A percentile compares a stretch with the other conserved stretches of the same genome.
Evolutionary conservation across 37 sponge, comb jelly and placozoan genomes (phyloP).

Genomic region (Mnemiopsis leidyi): DNA sequence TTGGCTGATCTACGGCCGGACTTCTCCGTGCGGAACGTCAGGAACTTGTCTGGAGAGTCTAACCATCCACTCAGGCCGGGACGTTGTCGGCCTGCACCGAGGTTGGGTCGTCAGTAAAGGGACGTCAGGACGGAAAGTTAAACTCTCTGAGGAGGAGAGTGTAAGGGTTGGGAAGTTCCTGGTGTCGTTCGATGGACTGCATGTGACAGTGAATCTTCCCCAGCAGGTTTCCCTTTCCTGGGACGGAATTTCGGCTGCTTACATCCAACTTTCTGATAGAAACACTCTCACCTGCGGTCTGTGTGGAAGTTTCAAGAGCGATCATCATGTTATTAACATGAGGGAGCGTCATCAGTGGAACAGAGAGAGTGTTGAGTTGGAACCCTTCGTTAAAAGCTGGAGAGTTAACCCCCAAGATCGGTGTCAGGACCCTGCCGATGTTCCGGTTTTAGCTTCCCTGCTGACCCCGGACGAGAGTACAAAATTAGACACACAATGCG

Average conservation of each 20-base stretch:
- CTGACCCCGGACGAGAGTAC: neutral
- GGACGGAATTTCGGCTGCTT: conserved; percentile 10
- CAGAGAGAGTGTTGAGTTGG: neutral
- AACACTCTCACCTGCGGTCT: neutral
- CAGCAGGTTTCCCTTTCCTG: neutral
- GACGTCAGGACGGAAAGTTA: neutral
- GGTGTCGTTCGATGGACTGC: conserved; percentile 13
- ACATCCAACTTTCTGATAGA: neutral
- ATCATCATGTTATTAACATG: neutral
- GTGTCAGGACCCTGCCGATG: neutral
- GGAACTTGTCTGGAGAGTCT: conserved; percentile 27
- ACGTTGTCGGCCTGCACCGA: neutral
- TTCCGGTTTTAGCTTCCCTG: too few relatives aligned
- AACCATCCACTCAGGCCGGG: neutral
- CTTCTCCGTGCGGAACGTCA: neutral
- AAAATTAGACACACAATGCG: neutral
- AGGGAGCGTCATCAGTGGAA: neutral
- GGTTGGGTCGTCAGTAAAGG: conserved; percentile 40
- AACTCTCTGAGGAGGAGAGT: neutral
- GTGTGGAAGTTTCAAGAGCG: neutral
- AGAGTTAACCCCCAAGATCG: neutral
- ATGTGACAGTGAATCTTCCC: neutral
- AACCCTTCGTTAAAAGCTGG: neutral
- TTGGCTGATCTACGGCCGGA: conserved; percentile 16
- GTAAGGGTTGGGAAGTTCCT: neutral